Evolutionary conservation across 2,113 vertebrate genomes (phyloP).

Genomic region (Nestor notabilis): DNA sequence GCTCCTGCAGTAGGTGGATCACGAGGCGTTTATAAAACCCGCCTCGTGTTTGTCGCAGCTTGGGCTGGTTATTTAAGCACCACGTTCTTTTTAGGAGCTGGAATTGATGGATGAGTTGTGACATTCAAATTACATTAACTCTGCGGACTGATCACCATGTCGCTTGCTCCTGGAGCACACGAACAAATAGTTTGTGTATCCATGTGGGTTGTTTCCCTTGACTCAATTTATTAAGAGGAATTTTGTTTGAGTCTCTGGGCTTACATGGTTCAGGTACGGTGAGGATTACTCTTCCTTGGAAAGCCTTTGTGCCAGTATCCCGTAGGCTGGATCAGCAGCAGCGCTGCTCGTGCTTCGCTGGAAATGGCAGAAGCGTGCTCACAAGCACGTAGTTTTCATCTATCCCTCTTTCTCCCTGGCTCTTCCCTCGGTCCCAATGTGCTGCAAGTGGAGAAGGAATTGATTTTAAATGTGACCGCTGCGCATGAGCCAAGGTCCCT

Average conservation of each 20-base stretch:
- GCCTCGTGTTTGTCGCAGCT: neutral
- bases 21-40: neutral
- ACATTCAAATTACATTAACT: neutral
- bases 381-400: neutral
- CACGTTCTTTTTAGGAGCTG: neutral
- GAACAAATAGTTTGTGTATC: neutral
- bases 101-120: neutral
- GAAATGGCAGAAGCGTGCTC: neutral
- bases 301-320: neutral
- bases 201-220: neutral
- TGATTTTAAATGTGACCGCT: neutral
- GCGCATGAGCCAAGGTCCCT: neutral
- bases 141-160: neutral
- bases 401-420: neutral
- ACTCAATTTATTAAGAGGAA: neutral
- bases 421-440: neutral
- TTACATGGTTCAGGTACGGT: neutral
- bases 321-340: neutral
- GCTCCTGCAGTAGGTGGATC: neutral
- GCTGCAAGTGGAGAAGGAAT: neutral
- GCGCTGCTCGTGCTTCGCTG: neutral
- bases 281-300: neutral
- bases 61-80: neutral
- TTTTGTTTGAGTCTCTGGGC: neutral
- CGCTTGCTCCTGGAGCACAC: accelerated